Base-by-base conservation (phyloP, 2,113 vertebrate genomes). In the Craseonycteris thonglongyai region DNA sequence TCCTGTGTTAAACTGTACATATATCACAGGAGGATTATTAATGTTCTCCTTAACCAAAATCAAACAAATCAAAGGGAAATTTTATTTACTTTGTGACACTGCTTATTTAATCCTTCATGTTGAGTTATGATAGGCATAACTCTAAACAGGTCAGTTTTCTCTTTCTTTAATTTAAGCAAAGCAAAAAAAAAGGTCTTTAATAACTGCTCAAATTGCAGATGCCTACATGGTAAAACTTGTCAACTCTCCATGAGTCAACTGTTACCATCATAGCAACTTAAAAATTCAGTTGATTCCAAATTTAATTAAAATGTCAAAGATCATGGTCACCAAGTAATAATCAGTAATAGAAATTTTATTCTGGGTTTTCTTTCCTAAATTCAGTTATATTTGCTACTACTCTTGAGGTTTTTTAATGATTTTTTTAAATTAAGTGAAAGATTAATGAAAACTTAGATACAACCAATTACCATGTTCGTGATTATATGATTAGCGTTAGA, bases 401-500 rank as follows among this genome's bases (percentile, higher is more conserved):
- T 71, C 18, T 61, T 82, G 42, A 89, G 22, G 71, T 22, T 33
- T 68, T 49, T 61, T 75, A 54, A 54, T 30, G 90, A 51, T 51
- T 84, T 51, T 84, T 88, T 78, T 72, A 71, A 94, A 92, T 84
- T 89, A 90, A 92, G n/a, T 65, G 59, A 86, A 94, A 91, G 65
- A 88, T 80, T 54, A 83, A 95, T 88, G 79, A 94, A 95, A 91
- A 95, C 51, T 42, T 49, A 24, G 4, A 38, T 56, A 26, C 10
- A 82, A 69, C 15, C 30, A 94, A 94, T 91, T 96, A 79, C 61
- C 58, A n/a, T n/a, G n/a, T n/a, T n/a, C 6, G 51, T 91, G 54
- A 33, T 93, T 80, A 68, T n/a, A 61, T 49, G 42, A 96, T 93
- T 97, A 96, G 38, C 66, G 75, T 90, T 92, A 95, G 59, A 96